Evolutionary conservation across 2,797 vertebrate species (phyloP).

Genomic region (Ispidina lecontei): DNA sequence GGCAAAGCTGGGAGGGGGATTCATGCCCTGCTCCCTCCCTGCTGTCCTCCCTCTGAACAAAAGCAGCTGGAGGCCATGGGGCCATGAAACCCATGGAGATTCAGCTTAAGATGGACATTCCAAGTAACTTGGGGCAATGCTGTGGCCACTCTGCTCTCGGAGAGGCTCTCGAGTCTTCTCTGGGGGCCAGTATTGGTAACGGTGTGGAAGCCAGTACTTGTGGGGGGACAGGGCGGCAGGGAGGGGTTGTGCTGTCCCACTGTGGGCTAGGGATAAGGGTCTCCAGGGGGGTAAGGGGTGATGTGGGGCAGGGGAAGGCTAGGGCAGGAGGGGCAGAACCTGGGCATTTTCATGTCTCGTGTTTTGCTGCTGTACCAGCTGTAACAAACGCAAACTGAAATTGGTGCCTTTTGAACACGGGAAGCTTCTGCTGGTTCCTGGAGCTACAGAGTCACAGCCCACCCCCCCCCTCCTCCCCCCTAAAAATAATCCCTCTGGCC

Average conservation of each 20-base stretch:
- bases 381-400: not conserved
- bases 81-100: not conserved
- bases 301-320: not conserved
- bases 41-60: not conserved
- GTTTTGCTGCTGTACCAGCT: not conserved
- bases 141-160: not conserved
- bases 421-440: slow-evolving; percentile 12
- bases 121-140: not conserved
- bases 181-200: not conserved
- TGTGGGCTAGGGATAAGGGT: not conserved
- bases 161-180: rapidly evolving
- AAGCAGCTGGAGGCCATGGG: not conserved
- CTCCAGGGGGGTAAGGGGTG: no score
- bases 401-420: slow-evolving; percentile 68
- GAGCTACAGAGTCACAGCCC: not conserved
- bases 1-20: not conserved
- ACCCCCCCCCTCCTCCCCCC: not conserved
- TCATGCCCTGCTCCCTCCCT: rapidly evolving
- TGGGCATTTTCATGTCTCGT: not conserved
- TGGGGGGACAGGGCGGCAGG: not conserved
- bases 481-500: not conserved
- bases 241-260: not conserved
- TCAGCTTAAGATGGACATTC: not conserved
- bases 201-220: not conserved
- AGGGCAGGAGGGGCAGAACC: not conserved